Evolutionary conservation across 2,888 invertebrate species (phyloP), one percentile per base, ranked within the genome.

Genomic region (Schizaphis graminum): DNA sequence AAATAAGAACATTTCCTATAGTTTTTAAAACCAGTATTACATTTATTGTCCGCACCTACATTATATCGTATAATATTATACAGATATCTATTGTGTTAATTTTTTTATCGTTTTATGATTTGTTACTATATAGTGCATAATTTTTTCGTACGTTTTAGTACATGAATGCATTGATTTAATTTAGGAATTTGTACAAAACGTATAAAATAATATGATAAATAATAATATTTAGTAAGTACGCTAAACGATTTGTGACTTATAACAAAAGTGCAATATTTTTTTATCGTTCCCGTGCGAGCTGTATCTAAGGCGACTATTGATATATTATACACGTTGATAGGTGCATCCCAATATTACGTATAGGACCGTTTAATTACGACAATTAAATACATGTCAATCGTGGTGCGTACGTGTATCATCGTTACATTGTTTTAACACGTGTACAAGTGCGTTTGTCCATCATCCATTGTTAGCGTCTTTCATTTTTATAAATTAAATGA

Each of bases 401-500:
- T 49, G 47, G 11, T 44, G 28, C 85, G 3, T 85, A 26, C 28
- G 86, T 67, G 90, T 67, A 77, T 77, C 35, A 77, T 67, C 7
- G 26, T 13, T 35, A 41, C 28, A 57, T 91, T 61, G 91, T 91
- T 86, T 91, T 91, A 57, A 86, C 49, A 77, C n/a, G 47, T 47
- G 47, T 41, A n/a, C 61, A n/a, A 67, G 91, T 85, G 28, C 35
- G 28, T 44, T 47, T 90, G 35, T n/a, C 87, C 47, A 86, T 88
- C 49, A 21, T n/a, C 41, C 47, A 61, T 67, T 41, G 56, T 85
- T 91, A 26, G 86, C 88, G 35, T 92, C 49, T 67, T 87, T 92
- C 49, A 41, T 93, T 87, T 44, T 89, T 77, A 89, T 93, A 93
- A 93, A 93, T 93, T 77, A 93, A 93, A 88, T 44, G 92, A 88